Percentiles rank a stretch among this genome's conserved stretches.
Conservation (phyloP, 2,888 invertebrate species). For the Bruchidius siliquastri region DNA sequence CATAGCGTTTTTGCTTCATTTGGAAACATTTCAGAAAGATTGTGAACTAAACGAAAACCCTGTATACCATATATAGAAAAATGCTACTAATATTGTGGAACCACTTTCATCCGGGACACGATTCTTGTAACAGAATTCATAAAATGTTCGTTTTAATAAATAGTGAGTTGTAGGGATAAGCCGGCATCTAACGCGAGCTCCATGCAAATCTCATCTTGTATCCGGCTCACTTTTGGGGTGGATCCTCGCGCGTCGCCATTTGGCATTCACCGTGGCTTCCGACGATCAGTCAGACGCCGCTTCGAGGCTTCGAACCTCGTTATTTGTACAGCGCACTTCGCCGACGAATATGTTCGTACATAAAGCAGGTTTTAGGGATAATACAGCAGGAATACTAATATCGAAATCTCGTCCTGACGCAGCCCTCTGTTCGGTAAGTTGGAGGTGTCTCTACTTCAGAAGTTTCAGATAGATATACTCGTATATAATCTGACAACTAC, state of each 20-base stretch:
- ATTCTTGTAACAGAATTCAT: background rate
- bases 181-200: background rate
- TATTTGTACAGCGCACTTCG: background rate
- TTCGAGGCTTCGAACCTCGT: background rate
- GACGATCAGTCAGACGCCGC: background rate
- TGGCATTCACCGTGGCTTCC: background rate
- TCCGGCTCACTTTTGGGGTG: background rate
- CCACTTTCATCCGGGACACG: background rate
- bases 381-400: background rate
- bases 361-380: background rate
- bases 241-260: background rate
- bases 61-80: background rate
- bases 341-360: background rate
- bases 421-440: background rate
- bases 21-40: no score
- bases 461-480: background rate
- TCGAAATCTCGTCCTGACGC: background rate
- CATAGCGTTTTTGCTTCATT: no score
- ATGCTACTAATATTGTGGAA: background rate
- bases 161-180: background rate
- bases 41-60: no score
- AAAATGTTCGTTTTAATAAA: background rate
- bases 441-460: background rate
- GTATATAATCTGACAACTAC: no score
- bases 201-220: background rate